Evolutionary conservation across 2,797 vertebrate species (phyloP), one percentile per base, ranked within the genome.

Genomic region (Tokudaia muenninki): DNA sequence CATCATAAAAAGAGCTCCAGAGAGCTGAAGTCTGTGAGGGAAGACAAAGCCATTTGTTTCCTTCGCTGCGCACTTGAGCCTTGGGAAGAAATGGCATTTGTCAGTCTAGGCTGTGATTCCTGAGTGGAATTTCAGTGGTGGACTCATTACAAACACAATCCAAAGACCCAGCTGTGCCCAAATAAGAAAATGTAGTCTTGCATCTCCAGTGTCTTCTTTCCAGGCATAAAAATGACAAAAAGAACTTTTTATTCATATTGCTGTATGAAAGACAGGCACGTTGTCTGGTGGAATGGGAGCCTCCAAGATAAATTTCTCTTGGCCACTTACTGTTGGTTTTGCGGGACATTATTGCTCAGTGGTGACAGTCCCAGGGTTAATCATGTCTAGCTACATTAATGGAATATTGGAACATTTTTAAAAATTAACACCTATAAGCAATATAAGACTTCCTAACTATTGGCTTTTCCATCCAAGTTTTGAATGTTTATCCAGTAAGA

Each of bases 21-120:
- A 97, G 98, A 98, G 93, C 14, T 72, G 67, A 96, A 74, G 14
- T 41, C 87, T 93, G 77, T 83, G 52, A 96, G 86, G 94, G 94
- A 96, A 98, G 98, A 97, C 87, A 97, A 95, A 75, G 91, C 91
- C 97, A 92, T 26, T 47, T 16, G 17, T 16, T 96, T 96, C 96
- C 92, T 98, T 92, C 86, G 92, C 82, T 31, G 86, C 91, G 65
- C 50, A 55, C 94, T 96, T 84, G 96, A 91, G 41, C 87, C 65
- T 97, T 93, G 67, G 91, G 92, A 97, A 96, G 94, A 95, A 97
- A 95, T 41, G 98, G 89, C 52, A 90, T 80, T n/a, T 55, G 95
- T 96, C 78, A 94, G 41, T 87, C 96, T 87, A 90, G 93, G 94
- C 94, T 95, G 84, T 79, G 50, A 79, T 94, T 95, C 92, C 55